Evolutionary conservation across 2,113 vertebrate genomes (phyloP), one percentile per base, ranked within the genome.

Genomic region (Cygnus atratus): DNA sequence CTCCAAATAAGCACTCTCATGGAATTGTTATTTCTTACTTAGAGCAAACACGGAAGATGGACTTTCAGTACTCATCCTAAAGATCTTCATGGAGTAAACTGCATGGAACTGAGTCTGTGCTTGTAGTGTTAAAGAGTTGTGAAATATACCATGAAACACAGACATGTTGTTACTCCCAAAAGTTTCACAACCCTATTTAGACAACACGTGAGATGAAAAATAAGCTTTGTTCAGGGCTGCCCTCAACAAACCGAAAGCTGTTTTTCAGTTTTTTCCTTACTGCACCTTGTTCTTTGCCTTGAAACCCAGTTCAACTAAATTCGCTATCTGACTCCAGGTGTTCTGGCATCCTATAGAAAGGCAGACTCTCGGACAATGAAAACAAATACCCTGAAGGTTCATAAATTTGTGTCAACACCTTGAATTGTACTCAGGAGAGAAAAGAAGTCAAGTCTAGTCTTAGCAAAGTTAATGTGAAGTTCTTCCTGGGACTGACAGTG

Each of bases 181-280:
- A 39, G 52, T 62, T 65, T 84, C 61, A 37, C 63, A 94, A 8
- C 29, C 19, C 39, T 52, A 2, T 55, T 84, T 54, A 91, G 20
- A 28, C 41, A 26, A 35, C 16, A 31, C 20, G 7, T 9, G 26
- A 43, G 26, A 19, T 71, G 35, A 85, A 75, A 35, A 3, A 50
- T 73, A 67, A 88, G 33, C 48, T 63, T 63, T 65, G 15, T 33
- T 75, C 37, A 41, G 29, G 46, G 9, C 37, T 76, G 35, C 39
- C 26, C 31, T 88, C 44, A 46, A n/a, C 33, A 46, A 37, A 46
- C 11, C 0, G 2, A 39, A 41, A 48, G 20, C 26, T 0, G 0
- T 24, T 52, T 63, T 75, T 46, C 58, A 9, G 8, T 41, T 75
- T 16, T 54, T 15, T 46, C n/a, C 44, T 84, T 41, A 22, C 63